Evolutionary conservation across 2,797 vertebrate species (phyloP).

Genomic region (Sciurus vulgaris): DNA sequence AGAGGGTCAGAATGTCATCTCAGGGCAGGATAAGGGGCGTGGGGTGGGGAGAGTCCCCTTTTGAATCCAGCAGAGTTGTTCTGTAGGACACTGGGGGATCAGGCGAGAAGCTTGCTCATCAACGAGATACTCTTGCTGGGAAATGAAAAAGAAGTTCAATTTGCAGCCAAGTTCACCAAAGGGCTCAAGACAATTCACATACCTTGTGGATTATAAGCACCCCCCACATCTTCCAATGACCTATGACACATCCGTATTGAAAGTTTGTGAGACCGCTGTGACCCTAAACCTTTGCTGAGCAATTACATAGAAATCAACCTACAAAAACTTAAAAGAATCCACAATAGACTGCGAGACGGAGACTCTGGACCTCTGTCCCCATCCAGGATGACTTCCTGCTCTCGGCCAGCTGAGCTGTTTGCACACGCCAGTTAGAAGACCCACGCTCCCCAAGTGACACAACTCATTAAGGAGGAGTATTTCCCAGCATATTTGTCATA

Average conservation of each 20-base stretch:
- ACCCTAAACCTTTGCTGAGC: background rate
- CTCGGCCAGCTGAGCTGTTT: constrained; percentile 83
- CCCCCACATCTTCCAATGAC: background rate
- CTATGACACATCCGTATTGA: background rate
- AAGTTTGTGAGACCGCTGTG: background rate
- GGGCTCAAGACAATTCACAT: background rate
- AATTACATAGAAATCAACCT: background rate
- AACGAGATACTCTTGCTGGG: background rate
- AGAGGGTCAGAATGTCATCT: background rate
- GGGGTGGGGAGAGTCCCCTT: background rate
- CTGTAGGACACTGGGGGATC: background rate
- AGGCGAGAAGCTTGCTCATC: no score
- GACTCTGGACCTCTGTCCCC: background rate
- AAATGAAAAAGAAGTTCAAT: background rate
- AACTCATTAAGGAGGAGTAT: constrained; percentile 87
- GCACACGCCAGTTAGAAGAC: constrained; percentile 84
- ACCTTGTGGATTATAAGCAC: background rate
- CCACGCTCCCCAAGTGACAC: constrained; percentile 86
- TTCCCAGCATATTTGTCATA: constrained; percentile 86
- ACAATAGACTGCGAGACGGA: background rate
- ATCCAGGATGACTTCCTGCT: constrained; percentile 62
- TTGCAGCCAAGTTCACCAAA: background rate
- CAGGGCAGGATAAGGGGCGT: background rate
- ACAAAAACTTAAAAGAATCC: background rate
- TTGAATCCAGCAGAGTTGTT: background rate